Base-by-base conservation (phyloP, 2,113 vertebrate genomes). In the Perca fluviatilis region DNA sequence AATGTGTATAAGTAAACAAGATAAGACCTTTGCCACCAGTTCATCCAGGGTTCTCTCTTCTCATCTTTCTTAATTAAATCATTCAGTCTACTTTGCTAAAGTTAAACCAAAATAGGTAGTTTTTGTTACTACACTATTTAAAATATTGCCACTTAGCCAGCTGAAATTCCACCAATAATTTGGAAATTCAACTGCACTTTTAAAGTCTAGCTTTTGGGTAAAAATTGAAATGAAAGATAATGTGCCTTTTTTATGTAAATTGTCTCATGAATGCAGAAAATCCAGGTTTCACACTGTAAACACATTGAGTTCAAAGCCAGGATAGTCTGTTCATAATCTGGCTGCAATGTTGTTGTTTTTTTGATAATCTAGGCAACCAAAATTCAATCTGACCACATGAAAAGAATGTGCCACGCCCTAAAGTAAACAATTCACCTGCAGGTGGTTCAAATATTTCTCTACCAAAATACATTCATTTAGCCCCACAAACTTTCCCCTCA, bases 391-490 rank as follows among this genome's bases (percentile, higher is more conserved):
- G 66, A 56, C 23, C 3, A 5, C 50, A 64, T 43, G 27, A 13
- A 5, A 61, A 74, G 56, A 79, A 77, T 19, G 57, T 36, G 63
- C 66, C 71, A n/a, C 49, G 1, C 67, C 77, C 33, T 76, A 51
- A 60, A 66, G 43, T 10, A 47, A 60, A 66, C 69, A 64, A 49
- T 16, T 3, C 33, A 27, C 5, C 43, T 63, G 2, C 58, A 33
- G 54, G 47, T 18, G 23, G 43, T 47, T 74, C 50, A 61, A 15
- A 23, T n/a, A 62, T 46, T 43, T 23, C 36, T 33, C 19, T 1
- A 23, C 3, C 5, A n/a, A 11, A 14, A 62, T n/a, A n/a, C 6
- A 65, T 30, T 40, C 0, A 23, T 12, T 15, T 10, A 15, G 19
- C 9, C 6, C 30, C 19, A 54, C 4, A 25, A 73, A 60, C 23